Evolutionary conservation across 2,888 invertebrate genomes (phyloP).

Genomic region (Epistrophe grossulariae): DNA sequence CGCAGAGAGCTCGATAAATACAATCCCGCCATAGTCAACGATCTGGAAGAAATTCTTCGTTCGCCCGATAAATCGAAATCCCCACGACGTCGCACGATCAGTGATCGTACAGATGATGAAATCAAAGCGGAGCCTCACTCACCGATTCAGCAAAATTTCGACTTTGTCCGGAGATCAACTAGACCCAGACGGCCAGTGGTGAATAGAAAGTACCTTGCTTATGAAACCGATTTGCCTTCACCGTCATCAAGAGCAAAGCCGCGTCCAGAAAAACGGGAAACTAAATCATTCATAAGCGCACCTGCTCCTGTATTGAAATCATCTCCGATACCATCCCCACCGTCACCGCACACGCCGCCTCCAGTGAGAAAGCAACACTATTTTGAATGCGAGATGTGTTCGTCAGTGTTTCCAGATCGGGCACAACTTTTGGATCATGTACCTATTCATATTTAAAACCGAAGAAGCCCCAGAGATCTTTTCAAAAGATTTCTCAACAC

Average conservation of each 20-base stretch:
- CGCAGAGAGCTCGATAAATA: conserved; percentile 82
- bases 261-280: conserved; percentile 45
- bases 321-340: conserved; percentile 40
- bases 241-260: conserved; percentile 33
- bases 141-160: conserved; percentile 51
- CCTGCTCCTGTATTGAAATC: conserved; percentile 21
- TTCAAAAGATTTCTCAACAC: conserved; percentile 29
- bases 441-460: conserved; percentile 88
- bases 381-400: conserved; percentile 93
- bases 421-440: conserved; percentile 91
- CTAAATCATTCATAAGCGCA: conserved; percentile 27
- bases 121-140: conserved; percentile 52
- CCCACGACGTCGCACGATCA: conserved; percentile 80
- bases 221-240: conserved; percentile 76
- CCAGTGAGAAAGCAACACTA: conserved; percentile 82
- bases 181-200: conserved; percentile 62
- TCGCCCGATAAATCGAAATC: conserved; percentile 82
- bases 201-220: conserved; percentile 80
- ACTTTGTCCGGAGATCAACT: conserved; percentile 60
- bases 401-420: conserved; percentile 89
- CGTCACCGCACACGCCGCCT: conserved; percentile 30
- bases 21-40: conserved; percentile 82
- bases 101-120: conserved; percentile 77
- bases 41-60: conserved; percentile 83
- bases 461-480: conserved; percentile 11